These are phyloP conservation scores for Liolophura sinensis DNA, from an alignment of 1,140 invertebrate genomes.

Conservation along the genomic window DNA sequence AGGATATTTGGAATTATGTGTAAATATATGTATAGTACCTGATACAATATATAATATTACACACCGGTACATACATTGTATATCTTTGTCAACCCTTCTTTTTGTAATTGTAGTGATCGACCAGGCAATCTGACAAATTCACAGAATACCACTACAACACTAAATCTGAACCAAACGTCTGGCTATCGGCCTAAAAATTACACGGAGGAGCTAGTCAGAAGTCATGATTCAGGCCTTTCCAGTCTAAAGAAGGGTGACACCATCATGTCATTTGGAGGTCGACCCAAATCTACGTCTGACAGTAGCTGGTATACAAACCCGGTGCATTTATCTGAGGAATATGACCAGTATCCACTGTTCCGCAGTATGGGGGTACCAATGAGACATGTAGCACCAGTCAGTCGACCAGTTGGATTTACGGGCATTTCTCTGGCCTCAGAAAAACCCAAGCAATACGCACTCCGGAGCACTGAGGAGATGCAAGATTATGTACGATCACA, in stretches of 20 bases:
- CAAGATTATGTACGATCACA: constrained; percentile 6
- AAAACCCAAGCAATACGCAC: neutral
- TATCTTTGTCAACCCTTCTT: neutral
- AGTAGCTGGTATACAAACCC: neutral
- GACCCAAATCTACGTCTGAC: neutral
- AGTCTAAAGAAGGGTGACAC: neutral
- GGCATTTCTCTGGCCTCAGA: neutral
- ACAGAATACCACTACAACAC: constrained; percentile 7
- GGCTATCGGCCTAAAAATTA: neutral
- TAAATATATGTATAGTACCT: too few species aligned
- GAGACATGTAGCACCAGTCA: constrained; percentile 11
- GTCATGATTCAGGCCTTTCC: neutral
- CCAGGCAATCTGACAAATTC: constrained; percentile 10
- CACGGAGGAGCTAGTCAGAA: neutral
- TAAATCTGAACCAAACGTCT: constrained; percentile 1
- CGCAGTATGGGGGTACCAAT: neutral
- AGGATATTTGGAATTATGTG: neutral
- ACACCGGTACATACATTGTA: too few species aligned
- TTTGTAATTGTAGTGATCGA: constrained; percentile 4
- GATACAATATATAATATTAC: too few species aligned
- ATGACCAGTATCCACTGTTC: too few species aligned
- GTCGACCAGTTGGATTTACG: constrained; percentile 14
- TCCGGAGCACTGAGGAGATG: neutral
- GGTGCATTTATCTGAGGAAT: neutral
- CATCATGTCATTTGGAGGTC: neutral